Conservation (phyloP, 2,888 invertebrate genomes). For the Eupithecia abbreviata region DNA sequence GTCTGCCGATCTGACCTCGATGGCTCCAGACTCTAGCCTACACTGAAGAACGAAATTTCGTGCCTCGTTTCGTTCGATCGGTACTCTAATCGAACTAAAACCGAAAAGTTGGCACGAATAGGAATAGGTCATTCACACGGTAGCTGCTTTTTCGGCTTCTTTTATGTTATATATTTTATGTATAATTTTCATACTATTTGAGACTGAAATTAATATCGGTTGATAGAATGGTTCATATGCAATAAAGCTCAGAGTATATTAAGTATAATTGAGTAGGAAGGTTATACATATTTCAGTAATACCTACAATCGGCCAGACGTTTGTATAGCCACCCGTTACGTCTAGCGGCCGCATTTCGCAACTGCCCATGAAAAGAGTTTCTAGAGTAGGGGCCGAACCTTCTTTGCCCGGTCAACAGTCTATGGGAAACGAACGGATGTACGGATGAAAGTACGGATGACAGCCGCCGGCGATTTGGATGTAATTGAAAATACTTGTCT, state of each 20-base stretch:
- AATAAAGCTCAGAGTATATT: too few relatives aligned
- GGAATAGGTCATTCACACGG: not conserved
- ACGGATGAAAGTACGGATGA: slow-evolving; percentile 6
- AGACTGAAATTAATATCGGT: not conserved
- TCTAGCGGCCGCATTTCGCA: not conserved
- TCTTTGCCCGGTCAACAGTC: slow-evolving; percentile 26
- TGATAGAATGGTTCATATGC: not conserved
- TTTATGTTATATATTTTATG: not conserved
- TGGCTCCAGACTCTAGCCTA: slow-evolving; percentile 61
- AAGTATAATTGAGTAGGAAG: not conserved
- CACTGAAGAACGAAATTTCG: slow-evolving; percentile 42
- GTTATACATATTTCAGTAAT: not conserved
- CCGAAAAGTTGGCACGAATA: not conserved
- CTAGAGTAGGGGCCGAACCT: not conserved
- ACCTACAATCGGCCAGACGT: not conserved
- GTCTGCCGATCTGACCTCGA: slow-evolving; percentile 76
- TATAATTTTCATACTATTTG: not conserved
- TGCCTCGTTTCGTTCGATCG: not conserved
- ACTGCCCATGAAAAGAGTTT: not conserved
- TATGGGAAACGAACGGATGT: slow-evolving; percentile 35
- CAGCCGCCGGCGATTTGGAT: slow-evolving; percentile 2
- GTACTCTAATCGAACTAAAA: not conserved
- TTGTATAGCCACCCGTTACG: too few relatives aligned
- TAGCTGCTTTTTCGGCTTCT: not conserved
- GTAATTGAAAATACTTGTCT: slow-evolving; percentile 3